Evolutionary conservation across 2,113 vertebrate species (phyloP).

Genomic region (Ceyx cyanopectus): DNA sequence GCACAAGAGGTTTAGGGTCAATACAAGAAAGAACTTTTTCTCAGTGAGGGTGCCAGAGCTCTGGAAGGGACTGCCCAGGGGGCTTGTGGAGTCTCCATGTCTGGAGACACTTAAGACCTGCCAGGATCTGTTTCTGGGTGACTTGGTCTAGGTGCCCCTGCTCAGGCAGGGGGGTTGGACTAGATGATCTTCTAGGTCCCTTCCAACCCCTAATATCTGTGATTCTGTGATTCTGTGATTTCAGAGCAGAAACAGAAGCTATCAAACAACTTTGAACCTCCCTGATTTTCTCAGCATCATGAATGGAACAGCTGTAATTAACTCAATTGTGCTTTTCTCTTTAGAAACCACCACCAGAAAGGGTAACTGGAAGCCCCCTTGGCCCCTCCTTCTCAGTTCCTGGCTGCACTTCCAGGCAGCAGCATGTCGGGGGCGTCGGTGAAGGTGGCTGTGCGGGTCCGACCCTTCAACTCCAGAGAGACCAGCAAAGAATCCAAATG

Average conservation of each 20-base stretch:
- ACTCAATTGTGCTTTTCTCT: background rate
- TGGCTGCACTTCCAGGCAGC: background rate
- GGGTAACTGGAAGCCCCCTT: background rate
- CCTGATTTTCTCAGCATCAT: background rate
- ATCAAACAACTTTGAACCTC: background rate
- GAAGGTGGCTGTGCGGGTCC: constrained; percentile 96
- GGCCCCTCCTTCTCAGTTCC: background rate
- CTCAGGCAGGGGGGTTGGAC: no score
- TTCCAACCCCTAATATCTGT: no score
- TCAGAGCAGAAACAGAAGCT: background rate
- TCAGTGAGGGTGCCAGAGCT: no score
- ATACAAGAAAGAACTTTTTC: no score
- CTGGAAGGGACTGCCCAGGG: no score
- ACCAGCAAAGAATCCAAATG: constrained; percentile 96
- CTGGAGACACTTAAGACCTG: no score
- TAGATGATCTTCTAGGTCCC: no score
- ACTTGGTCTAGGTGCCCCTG: no score
- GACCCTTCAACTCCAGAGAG: constrained; percentile 97
- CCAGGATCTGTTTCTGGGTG: no score
- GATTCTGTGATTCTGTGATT: background rate
- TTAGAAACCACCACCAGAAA: constrained; percentile 37
- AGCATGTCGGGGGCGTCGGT: constrained; percentile 97
- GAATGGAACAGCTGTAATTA: background rate
- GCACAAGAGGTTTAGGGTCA: no score
- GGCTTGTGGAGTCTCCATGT: no score